phyloP scores from a whole-genome alignment of 2,888 invertebrate genomes.

The Meteorus colon region DNA sequence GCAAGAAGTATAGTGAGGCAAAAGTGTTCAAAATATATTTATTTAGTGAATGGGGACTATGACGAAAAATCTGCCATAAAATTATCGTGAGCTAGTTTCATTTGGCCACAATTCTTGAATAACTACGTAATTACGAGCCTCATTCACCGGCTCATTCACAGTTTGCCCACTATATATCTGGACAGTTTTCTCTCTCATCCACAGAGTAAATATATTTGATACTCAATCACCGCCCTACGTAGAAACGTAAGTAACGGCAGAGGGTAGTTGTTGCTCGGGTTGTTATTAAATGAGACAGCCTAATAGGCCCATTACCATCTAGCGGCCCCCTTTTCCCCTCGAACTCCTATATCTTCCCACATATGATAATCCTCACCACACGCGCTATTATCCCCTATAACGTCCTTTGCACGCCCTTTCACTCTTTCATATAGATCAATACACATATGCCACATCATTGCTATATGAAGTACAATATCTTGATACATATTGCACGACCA shows the following conservation, averaged over 20 bases:
- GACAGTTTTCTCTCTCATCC: conserved; percentile 42
- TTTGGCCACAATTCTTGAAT: conserved; percentile 45
- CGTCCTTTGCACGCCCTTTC: conserved; percentile 51
- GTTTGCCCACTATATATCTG: background rate
- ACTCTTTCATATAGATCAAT: conserved; percentile 21
- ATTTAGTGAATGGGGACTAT: conserved; percentile 51
- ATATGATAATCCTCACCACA: conserved; percentile 70
- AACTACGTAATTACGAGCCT: background rate
- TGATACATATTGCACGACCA: conserved; percentile 42
- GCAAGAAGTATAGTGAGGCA: background rate
- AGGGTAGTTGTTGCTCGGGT: conserved; percentile 71
- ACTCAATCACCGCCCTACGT: conserved; percentile 51
- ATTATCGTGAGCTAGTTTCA: conserved; percentile 66
- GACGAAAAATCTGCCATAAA: conserved; percentile 70
- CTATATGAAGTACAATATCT: conserved; percentile 36
- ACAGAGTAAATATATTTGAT: conserved; percentile 64
- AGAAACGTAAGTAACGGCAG: conserved; percentile 71
- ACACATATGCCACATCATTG: conserved; percentile 34
- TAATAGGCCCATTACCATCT: conserved; percentile 72
- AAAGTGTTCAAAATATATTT: conserved; percentile 36
- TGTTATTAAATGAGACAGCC: conserved; percentile 74
- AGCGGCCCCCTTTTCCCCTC: conserved; percentile 43
- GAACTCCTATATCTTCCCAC: conserved; percentile 62
- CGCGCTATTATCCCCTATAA: conserved; percentile 56
- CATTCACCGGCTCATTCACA: conserved; percentile 29